Conservation (phyloP, 2,797 vertebrate species). For the Megalops cyprinoides region DNA sequence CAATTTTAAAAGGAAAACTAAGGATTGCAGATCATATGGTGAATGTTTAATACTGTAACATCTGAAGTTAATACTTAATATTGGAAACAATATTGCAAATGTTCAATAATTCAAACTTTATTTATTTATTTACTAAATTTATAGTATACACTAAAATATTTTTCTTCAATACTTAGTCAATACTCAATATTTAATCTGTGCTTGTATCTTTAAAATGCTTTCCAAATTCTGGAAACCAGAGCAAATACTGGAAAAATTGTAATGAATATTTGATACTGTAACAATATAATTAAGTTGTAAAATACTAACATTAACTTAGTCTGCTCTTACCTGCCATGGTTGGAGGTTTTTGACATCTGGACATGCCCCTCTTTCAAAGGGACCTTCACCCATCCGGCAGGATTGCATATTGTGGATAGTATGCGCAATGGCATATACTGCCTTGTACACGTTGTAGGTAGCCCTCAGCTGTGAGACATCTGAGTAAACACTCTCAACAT, state of each 20-base stretch:
- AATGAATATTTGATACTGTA: no score
- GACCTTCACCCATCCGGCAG: conserved; percentile 53
- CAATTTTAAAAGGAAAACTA: no score
- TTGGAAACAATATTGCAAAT: background rate
- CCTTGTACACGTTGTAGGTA: conserved; percentile 63
- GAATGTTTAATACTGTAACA: background rate
- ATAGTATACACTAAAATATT: no score
- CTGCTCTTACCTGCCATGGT: conserved; percentile 45
- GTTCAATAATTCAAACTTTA: no score
- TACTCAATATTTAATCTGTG: no score
- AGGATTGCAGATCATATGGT: background rate
- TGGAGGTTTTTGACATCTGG: conserved; percentile 47
- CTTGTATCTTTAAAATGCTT: no score
- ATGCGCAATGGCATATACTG: conserved; percentile 59
- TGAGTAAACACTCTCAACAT: conserved; percentile 43
- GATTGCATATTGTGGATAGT: conserved; percentile 56
- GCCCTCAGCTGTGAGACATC: conserved; percentile 56
- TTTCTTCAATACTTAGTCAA: no score
- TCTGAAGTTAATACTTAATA: background rate
- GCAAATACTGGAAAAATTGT: no score
- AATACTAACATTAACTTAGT: background rate
- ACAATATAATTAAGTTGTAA: background rate
- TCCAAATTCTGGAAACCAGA: no score
- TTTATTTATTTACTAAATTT: no score
- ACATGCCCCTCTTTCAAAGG: conserved; percentile 47